phyloP scores from a whole-genome alignment of 2,888 invertebrate species.

The Meiosimyza platycephala region DNA sequence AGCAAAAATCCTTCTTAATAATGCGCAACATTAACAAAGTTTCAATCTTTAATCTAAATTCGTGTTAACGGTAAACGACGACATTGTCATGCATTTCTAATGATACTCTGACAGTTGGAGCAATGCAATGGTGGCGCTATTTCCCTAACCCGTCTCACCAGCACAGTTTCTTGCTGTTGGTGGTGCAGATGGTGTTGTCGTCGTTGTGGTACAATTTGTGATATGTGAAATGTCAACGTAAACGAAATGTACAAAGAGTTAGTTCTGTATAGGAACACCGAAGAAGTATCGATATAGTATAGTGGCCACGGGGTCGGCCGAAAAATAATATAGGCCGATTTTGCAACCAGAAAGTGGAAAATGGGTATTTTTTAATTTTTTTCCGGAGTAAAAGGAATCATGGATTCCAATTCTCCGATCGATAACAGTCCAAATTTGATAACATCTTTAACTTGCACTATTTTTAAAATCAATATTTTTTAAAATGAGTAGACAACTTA shows the following conservation, averaged over 20 bases:
- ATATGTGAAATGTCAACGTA: slow-evolving; percentile 60
- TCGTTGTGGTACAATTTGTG: slow-evolving; percentile 38
- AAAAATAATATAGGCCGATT: too few species aligned
- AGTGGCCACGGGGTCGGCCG: too few species aligned
- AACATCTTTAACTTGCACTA: too few species aligned
- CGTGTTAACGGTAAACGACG: slow-evolving; percentile 47
- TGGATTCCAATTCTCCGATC: too few species aligned
- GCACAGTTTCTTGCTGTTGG: background rate
- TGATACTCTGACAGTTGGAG: slow-evolving; percentile 49
- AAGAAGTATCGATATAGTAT: too few species aligned
- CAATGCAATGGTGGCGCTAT: slow-evolving; percentile 24
- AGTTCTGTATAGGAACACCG: too few species aligned
- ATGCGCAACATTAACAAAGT: slow-evolving; percentile 59
- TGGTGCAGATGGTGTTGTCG: background rate
- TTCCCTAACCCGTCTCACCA: background rate
- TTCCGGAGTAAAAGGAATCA: too few species aligned
- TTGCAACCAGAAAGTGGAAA: too few species aligned
- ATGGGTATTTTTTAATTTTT: too few species aligned
- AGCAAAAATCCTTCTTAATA: slow-evolving; percentile 52
- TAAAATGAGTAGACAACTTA: too few species aligned
- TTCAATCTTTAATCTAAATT: slow-evolving; percentile 62
- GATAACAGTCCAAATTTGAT: too few species aligned
- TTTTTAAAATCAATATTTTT: too few species aligned
- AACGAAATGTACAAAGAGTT: slow-evolving; percentile 50
- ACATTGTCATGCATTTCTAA: slow-evolving; percentile 62